Evolutionary conservation across 2,113 vertebrate species (phyloP).

Genomic region (Labrus mixtus): DNA sequence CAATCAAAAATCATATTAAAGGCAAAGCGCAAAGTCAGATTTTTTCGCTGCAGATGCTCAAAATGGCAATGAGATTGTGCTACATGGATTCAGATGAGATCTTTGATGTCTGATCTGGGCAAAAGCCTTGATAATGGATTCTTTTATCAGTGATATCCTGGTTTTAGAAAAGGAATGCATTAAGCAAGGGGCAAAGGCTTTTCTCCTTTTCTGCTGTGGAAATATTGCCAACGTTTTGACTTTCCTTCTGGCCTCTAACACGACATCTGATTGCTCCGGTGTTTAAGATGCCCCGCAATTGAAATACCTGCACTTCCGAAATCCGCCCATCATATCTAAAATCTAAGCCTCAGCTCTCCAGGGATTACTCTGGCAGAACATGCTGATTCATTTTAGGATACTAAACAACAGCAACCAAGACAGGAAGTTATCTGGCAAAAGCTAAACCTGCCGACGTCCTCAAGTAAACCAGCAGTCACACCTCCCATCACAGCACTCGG

Average conservation of each 20-base stretch:
- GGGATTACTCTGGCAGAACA: background rate
- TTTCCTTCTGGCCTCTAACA: background rate
- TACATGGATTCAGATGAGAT: conserved; percentile 11
- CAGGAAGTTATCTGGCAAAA: conserved; percentile 13
- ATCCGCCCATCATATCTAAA: background rate
- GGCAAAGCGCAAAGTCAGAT: conserved; percentile 4
- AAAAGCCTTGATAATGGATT: conserved; percentile 26
- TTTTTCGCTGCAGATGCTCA: background rate
- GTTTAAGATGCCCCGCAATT: background rate
- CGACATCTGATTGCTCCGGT: background rate
- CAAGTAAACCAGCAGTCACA: background rate
- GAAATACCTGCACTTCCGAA: background rate
- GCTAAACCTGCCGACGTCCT: background rate
- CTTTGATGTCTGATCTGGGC: conserved; percentile 14
- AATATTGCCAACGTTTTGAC: conserved; percentile 2
- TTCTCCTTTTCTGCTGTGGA: background rate
- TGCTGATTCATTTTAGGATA: background rate
- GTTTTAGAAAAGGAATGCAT: background rate
- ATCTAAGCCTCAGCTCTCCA: background rate
- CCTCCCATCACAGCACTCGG: background rate
- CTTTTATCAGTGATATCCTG: conserved; percentile 8
- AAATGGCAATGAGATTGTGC: background rate
- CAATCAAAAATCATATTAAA: conserved; percentile 20
- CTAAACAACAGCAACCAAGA: background rate
- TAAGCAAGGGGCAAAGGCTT: background rate